Base-by-base conservation (phyloP, 1,140 invertebrate species). In the Zaprionus gabonicus region DNA sequence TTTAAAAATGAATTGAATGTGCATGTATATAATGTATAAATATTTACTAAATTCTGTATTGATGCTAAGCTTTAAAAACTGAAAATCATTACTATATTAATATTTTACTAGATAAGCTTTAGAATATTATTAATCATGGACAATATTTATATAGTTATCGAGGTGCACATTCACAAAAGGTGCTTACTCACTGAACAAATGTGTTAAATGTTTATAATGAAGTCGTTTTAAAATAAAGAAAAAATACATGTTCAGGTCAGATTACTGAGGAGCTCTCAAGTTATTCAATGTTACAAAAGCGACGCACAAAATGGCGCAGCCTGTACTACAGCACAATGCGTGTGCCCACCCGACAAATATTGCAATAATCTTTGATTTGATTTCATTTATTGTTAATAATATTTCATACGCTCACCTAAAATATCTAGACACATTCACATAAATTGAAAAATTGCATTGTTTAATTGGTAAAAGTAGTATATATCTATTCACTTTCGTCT, bases 31-130 rank as follows among this genome's bases (percentile, higher is more conserved):
- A 64, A 51, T 57, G 27, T 62, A 51, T 46, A 73, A 51, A 44
- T 49, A 73, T 67, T 62, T 55, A 80, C 51, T 66, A 72, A 63
- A 78, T 67, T 75, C 46, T 82, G 51, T 72, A 44, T 56, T 64
- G 56, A 68, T 60, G n/a, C 51, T 65, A 69, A 87, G 69, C 70
- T 77, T 77, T 80, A 80, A 46, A 57, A 51, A 41, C n/a, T 51
- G 27, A 41, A 51, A 15, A 69, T 67, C 57, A 55, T 20, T 51
- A 51, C 46, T 55, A 65, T 65, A 76, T 59, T 53, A 59, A 64
- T 64, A 70, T 58, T 65, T 64, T 59, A 67, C 1, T 60, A 10
- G 34, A 17, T 13, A 73, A 73, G 58, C 25, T 49, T 68, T 74
- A 60, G 20, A 56, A 20, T 59, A 66, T 68, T 53, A 66, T 71